Conservation (phyloP, 2,797 vertebrate genomes). For the Smutsia temminckii region DNA sequence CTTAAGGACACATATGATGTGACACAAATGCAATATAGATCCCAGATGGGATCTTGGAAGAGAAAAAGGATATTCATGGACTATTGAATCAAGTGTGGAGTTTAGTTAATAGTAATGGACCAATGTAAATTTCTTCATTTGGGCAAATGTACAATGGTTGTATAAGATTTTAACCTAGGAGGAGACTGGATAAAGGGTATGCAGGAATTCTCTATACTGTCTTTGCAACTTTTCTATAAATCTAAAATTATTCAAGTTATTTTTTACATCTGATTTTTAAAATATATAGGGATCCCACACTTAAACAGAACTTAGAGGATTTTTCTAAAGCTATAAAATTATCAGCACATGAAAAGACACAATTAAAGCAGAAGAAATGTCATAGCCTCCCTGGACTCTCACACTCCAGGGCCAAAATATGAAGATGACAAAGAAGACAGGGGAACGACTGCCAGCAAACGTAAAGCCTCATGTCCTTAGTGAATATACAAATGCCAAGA, state of each 20-base stretch:
- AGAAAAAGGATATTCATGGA: neutral
- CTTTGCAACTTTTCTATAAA: conserved; percentile 13
- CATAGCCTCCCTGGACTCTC: neutral
- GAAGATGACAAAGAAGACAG: neutral
- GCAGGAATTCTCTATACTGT: neutral
- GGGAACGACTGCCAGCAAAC: neutral
- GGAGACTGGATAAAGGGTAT: neutral
- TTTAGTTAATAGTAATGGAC: neutral
- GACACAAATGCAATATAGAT: neutral
- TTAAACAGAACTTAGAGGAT: neutral
- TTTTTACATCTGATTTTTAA: neutral
- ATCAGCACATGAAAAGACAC: neutral
- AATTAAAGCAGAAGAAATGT: neutral
- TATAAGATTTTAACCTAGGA: neutral
- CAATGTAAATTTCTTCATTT: neutral
- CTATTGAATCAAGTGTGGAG: neutral
- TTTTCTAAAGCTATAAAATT: conserved; percentile 18
- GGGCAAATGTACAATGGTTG: neutral
- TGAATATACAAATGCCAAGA: neutral
- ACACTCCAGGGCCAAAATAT: neutral
- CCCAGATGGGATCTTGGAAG: neutral
- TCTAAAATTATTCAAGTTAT: neutral
- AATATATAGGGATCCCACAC: neutral
- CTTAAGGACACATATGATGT: too few species aligned
- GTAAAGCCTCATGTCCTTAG: neutral